Conservation (phyloP, 2,797 vertebrate species). For the Microctenopoma lineatum region DNA sequence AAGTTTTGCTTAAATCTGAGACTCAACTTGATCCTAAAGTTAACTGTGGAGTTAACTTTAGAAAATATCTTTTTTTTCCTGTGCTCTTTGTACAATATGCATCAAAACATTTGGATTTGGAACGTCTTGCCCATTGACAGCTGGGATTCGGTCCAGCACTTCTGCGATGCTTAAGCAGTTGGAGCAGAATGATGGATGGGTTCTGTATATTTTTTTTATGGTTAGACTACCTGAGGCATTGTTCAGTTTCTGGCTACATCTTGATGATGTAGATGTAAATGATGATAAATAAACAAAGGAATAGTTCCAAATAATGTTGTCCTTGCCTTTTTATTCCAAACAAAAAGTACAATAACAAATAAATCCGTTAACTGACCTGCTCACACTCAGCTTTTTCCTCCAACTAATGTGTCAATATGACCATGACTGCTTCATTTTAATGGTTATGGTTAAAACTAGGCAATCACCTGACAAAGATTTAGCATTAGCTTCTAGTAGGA, state of each 20-base stretch:
- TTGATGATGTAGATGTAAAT: no score
- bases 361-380: no score
- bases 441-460: not conserved
- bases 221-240: not conserved
- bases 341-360: no score
- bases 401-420: no score
- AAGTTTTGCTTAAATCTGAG: not conserved
- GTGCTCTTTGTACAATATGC: not conserved
- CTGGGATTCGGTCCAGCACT: no score
- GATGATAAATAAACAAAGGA: not conserved
- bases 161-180: no score
- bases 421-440: no score
- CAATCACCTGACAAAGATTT: conserved; percentile 38
- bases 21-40: not conserved
- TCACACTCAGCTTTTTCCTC: no score
- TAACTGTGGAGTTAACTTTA: no score
- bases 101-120: not conserved
- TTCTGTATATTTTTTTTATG: not conserved
- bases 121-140: no score
- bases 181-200: no score
- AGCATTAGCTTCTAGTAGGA: conserved; percentile 21
- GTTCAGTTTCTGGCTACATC: no score
- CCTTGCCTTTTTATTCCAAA: not conserved
- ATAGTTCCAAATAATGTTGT: not conserved
- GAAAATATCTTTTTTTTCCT: not conserved